Conservation (phyloP, 2,113 vertebrate species). For the Propithecus coquereli region DNA sequence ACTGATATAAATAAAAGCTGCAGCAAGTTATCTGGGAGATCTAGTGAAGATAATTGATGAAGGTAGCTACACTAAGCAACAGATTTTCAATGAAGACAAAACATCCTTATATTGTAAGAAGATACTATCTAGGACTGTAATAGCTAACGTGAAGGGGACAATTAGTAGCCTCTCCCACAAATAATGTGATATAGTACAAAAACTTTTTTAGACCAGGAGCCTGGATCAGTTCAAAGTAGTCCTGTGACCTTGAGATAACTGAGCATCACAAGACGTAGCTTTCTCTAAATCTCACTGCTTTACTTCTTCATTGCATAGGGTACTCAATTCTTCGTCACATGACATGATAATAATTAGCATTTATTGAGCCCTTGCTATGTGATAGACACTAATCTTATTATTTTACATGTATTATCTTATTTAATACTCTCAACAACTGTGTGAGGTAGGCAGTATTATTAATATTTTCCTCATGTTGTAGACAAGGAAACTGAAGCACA, state of each 20-base stretch:
- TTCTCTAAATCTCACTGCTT: background rate
- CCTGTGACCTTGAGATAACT: background rate
- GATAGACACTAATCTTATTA: background rate
- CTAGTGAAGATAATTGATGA: background rate
- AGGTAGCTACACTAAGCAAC: background rate
- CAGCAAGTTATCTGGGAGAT: background rate
- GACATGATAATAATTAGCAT: background rate
- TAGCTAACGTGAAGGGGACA: background rate
- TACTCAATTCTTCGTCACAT: background rate
- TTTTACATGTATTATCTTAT: background rate
- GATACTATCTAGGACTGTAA: background rate
- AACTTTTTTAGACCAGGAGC: background rate
- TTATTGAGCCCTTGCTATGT: background rate
- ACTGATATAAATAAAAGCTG: background rate
- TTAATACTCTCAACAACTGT: background rate
- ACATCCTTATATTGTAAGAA: background rate
- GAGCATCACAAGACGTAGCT: background rate
- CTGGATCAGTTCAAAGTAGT: background rate
- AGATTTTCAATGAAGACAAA: background rate
- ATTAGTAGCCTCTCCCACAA: background rate
- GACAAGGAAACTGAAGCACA: background rate
- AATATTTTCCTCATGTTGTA: background rate
- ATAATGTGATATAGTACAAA: background rate
- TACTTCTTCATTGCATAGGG: background rate
- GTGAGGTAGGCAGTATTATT: background rate